Base-by-base conservation (phyloP, 2,888 invertebrate genomes). In the Diarsia brunnea region DNA sequence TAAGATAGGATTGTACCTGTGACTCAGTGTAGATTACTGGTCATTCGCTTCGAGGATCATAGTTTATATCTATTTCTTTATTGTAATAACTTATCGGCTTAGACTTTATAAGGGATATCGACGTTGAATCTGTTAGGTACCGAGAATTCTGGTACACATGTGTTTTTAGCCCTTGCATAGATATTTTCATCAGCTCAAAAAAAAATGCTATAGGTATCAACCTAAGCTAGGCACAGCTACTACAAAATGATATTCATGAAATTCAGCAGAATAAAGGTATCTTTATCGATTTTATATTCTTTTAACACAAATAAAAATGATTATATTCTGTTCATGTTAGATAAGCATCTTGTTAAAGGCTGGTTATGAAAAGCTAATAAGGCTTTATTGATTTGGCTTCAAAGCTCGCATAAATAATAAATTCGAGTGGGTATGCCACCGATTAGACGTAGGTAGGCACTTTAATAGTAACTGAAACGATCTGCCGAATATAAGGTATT, bases 371-470 rank as follows among this genome's bases (percentile, higher is more conserved):
- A 73, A 65, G 51, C 72, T 70, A 49, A 61, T 38, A 79, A 69
- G 24, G 68, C 69, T 69, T 67, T 67, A 76, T 82, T 53, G 79
- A 82, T 80, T 81, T 69, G 51, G 60, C 71, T 69, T 47, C 68
- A 51, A 69, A 55, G 58, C 74, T 43, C 43, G 58, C 71, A 31
- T 61, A 61, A 61, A 78, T 75, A 49, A 63, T 81, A 75, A 61
- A 81, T 2, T 75, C 14, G 11, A 66, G 2, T 63, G 3, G 8
- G 43, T 49, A 47, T 16, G 27, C 45, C 51, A 43, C 67, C 47
- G 19, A 43, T 66, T 61, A 53, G 27, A 64, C 61, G 51, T 60
- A 24, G n/a, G n/a, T n/a, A n/a, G n/a, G n/a, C n/a, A n/a, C n/a
- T 11, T 43, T 16, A n/a, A 61, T 45, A 19, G 7, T 53, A 19